A percentile compares a stretch with the other conserved stretches of the same genome.
Conservation (phyloP, 2,113 vertebrate genomes). For the Notothenia rossii region DNA sequence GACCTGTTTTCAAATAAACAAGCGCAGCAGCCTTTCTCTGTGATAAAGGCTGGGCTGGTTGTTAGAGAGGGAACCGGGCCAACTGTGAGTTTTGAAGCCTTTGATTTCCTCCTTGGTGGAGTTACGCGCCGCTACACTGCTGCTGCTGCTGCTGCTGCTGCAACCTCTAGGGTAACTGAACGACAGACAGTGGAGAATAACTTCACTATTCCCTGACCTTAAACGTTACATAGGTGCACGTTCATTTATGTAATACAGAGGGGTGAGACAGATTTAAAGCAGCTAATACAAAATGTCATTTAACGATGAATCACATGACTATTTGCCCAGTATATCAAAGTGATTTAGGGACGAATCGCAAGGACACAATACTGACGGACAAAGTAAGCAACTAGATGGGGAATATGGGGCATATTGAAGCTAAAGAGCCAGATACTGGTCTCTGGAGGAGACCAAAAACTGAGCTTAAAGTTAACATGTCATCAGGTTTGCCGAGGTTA, state of each 20-base stretch:
- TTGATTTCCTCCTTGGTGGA: constrained; percentile 57
- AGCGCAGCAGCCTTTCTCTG: constrained; percentile 1
- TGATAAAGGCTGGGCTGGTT: constrained; percentile 40
- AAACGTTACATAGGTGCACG: background rate
- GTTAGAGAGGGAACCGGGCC: constrained; percentile 44
- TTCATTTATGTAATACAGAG: too few species aligned
- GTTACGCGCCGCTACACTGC: constrained; percentile 4
- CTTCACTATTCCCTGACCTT: constrained; percentile 2
- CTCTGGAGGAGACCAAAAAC: background rate
- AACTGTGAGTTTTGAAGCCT: constrained; percentile 42
- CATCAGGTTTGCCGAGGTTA: too few species aligned
- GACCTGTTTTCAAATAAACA: constrained; percentile 19
- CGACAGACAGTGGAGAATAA: background rate
- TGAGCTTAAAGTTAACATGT: too few species aligned
- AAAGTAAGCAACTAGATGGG: background rate
- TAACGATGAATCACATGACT: background rate
- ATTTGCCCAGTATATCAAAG: background rate
- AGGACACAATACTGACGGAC: background rate
- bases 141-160: constrained; percentile 43
- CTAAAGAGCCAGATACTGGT: background rate
- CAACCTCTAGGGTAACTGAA: constrained; percentile 7
- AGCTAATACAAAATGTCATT: background rate
- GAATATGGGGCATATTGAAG: background rate
- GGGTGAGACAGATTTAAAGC: background rate
- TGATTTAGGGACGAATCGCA: background rate